Evolutionary conservation across 2,113 vertebrate species (phyloP).

Genomic region (Monopterus albus): DNA sequence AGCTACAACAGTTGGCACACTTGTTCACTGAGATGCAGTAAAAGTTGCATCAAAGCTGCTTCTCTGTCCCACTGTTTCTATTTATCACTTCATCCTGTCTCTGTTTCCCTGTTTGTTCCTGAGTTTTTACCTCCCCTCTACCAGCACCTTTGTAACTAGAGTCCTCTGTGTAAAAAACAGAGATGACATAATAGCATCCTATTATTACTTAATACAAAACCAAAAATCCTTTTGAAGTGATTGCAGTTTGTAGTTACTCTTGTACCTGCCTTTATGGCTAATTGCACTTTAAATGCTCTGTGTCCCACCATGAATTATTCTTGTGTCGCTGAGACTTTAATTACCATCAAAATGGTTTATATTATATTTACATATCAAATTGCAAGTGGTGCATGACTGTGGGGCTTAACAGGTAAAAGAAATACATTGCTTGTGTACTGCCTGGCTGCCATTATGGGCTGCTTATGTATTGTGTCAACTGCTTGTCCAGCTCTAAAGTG

Average conservation of each 20-base stretch:
- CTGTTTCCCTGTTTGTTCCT: neutral
- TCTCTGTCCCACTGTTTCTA: conserved; percentile 6
- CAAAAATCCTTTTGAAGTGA: conserved; percentile 67
- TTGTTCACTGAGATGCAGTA: conserved; percentile 44
- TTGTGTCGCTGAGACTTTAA: conserved; percentile 72
- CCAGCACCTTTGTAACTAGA: conserved; percentile 20
- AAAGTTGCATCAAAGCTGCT: conserved; percentile 35
- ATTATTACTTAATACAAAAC: conserved; percentile 75
- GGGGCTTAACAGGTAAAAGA: conserved; percentile 59
- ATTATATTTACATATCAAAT: conserved; percentile 70
- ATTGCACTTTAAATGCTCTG: conserved; percentile 74
- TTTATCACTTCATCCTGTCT: conserved; percentile 12
- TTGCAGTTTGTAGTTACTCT: conserved; percentile 60
- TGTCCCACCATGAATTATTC: conserved; percentile 72
- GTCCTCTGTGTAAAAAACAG: neutral
- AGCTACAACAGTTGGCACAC: conserved; percentile 55
- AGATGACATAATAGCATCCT: conserved; percentile 50
- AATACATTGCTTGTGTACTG: conserved; percentile 9
- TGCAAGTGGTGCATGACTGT: conserved; percentile 38
- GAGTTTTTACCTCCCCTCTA: neutral
- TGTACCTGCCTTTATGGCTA: conserved; percentile 60
- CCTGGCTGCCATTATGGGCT: neutral
- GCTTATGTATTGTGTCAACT: neutral
- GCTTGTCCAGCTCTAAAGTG: neutral
- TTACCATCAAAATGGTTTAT: conserved; percentile 63